These are phyloP conservation scores for Busseola fusca DNA, from an alignment of 2,888 invertebrate species.

Conservation along the genomic window DNA sequence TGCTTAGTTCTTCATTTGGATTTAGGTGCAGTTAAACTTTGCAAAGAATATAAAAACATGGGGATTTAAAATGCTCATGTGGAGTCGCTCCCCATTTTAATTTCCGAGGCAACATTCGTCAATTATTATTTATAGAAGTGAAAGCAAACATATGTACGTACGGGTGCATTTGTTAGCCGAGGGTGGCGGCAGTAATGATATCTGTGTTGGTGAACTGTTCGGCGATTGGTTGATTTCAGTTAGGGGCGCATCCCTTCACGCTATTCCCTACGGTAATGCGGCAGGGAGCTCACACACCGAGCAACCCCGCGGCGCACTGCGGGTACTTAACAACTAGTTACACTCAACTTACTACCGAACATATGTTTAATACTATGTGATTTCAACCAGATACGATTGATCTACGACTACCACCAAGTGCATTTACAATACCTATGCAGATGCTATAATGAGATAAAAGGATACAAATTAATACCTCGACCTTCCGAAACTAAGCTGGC, in stretches of 20 bases:
- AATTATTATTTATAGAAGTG: slow-evolving; percentile 86
- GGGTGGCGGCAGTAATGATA: slow-evolving; percentile 79
- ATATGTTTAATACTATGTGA: slow-evolving; percentile 66
- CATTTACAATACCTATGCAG: slow-evolving; percentile 35
- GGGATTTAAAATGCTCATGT: slow-evolving; percentile 38
- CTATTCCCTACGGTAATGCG: slow-evolving; percentile 64
- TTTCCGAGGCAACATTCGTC: slow-evolving; percentile 74
- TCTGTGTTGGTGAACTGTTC: slow-evolving; percentile 69
- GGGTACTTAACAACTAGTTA: slow-evolving; percentile 79
- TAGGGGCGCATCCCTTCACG: slow-evolving; percentile 79
- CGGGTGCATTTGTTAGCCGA: slow-evolving; percentile 69
- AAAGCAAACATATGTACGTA: slow-evolving; percentile 87
- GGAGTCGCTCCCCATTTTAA: slow-evolving; percentile 77
- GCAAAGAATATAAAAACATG: slow-evolving; percentile 22
- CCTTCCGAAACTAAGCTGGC: slow-evolving; percentile 63
- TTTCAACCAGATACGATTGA: slow-evolving; percentile 41
- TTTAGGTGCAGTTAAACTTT: slow-evolving; percentile 17
- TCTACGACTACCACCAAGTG: slow-evolving; percentile 14
- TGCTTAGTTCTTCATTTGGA: slow-evolving; percentile 40
- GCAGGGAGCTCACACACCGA: slow-evolving; percentile 61
- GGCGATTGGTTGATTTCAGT: slow-evolving; percentile 79
- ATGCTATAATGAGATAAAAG: slow-evolving; percentile 48
- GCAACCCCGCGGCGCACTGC: slow-evolving; percentile 76
- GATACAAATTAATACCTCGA: slow-evolving; percentile 65
- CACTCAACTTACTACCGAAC: slow-evolving; percentile 69